Conservation (phyloP, 2,113 vertebrate species). For the Cynopterus brachyotis region DNA sequence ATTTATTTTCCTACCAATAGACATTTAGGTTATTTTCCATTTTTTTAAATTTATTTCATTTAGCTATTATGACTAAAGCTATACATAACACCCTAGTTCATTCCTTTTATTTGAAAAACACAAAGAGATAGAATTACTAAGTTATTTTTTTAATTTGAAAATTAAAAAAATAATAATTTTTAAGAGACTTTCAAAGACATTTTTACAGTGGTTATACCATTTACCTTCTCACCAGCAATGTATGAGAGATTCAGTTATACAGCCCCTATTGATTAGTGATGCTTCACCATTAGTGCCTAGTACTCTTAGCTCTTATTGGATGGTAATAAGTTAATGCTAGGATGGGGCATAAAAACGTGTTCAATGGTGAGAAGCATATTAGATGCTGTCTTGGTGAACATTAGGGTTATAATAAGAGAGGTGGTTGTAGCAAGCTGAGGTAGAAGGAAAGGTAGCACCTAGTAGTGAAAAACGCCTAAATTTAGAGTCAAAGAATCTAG, state of each 20-base stretch:
- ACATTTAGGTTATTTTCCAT: not conserved
- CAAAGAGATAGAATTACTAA: not conserved
- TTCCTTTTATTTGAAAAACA: not conserved
- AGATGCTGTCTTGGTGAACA: not conserved
- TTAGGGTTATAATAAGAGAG: not conserved
- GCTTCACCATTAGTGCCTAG: not conserved
- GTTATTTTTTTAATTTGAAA: not conserved
- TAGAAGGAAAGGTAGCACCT: not conserved
- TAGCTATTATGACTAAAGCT: not conserved
- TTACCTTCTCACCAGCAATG: not conserved
- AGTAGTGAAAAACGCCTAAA: not conserved
- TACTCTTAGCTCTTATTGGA: not conserved
- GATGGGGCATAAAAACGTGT: not conserved
- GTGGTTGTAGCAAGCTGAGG: not conserved
- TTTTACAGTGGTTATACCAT: not conserved
- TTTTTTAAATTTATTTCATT: not conserved
- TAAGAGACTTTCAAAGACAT: not conserved
- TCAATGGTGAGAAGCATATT: not conserved
- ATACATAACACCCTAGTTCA: conserved; percentile 5
- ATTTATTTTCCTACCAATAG: not conserved
- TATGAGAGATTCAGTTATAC: not conserved
- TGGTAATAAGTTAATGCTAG: not conserved
- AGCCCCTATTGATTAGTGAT: not conserved
- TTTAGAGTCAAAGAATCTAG: not conserved
- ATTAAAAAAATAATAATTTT: not conserved